A percentile compares a stretch with the other conserved stretches of the same genome.
These are phyloP conservation scores for Candidula unifasciata DNA, from an alignment of 2,888 invertebrate species.

Conservation along the genomic window DNA sequence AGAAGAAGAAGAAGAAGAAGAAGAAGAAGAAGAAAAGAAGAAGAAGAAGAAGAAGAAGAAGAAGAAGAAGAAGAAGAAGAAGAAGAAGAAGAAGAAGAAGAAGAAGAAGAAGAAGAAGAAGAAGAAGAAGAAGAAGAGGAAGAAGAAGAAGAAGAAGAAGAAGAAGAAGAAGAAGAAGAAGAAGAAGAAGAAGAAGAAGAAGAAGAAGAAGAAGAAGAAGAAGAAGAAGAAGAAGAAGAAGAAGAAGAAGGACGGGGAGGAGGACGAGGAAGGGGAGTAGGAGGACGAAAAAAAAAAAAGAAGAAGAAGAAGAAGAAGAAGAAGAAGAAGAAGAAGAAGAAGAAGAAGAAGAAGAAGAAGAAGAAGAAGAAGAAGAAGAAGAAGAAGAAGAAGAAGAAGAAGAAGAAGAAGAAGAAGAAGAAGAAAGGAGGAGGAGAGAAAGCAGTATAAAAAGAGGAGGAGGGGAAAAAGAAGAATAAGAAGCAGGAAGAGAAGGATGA, in stretches of 20 bases:
- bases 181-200: background rate
- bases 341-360: constrained; percentile 17
- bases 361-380: background rate
- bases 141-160: background rate
- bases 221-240: background rate
- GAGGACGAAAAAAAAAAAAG: background rate
- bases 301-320: background rate
- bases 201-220: background rate
- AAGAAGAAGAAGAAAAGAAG: constrained; percentile 4
- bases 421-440: no score
- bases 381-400: background rate
- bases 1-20: background rate
- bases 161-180: background rate
- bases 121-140: background rate
- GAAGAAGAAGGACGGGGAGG: no score
- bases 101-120: constrained; percentile 4
- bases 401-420: background rate
- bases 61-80: background rate
- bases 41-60: constrained; percentile 2
- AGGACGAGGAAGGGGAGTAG: no score
- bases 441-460: no score
- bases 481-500: no score
- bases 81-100: background rate
- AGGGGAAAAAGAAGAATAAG: no score
- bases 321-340: constrained; percentile 23